A percentile compares a stretch with the other conserved stretches of the same genome.
Evolutionary conservation across 2,113 vertebrate genomes (phyloP).

Genomic region (Campylomormyrus numenius): DNA sequence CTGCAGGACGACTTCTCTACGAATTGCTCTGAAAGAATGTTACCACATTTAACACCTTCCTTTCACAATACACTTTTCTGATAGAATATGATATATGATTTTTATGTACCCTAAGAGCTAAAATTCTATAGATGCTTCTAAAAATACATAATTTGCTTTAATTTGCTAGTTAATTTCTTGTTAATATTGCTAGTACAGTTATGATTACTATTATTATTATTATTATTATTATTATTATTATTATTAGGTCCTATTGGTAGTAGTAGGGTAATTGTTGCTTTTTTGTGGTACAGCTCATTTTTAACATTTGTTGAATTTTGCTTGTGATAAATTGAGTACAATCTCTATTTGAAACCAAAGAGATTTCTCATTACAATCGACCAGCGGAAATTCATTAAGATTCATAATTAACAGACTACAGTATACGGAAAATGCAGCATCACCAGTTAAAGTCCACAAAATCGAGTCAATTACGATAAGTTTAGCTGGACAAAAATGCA

Average conservation of each 20-base stretch:
- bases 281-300: neutral
- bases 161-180: neutral
- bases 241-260: neutral
- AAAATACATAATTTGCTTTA: neutral
- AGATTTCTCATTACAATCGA: neutral
- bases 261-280: neutral
- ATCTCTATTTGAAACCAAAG: neutral
- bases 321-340: neutral
- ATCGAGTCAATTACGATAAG: neutral
- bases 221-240: neutral
- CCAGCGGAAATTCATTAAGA: neutral
- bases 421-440: neutral
- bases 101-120: neutral
- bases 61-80: neutral
- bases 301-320: conserved; percentile 14
- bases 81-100: neutral
- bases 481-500: neutral
- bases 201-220: neutral
- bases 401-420: neutral
- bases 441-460: neutral
- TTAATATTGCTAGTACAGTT: neutral
- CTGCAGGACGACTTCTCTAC: conserved; percentile 90
- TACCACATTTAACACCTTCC: neutral
- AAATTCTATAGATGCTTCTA: neutral
- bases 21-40: conserved; percentile 74